phyloP scores from a whole-genome alignment of 2,113 vertebrate genomes.

The Pelvicachromis taeniatus region DNA sequence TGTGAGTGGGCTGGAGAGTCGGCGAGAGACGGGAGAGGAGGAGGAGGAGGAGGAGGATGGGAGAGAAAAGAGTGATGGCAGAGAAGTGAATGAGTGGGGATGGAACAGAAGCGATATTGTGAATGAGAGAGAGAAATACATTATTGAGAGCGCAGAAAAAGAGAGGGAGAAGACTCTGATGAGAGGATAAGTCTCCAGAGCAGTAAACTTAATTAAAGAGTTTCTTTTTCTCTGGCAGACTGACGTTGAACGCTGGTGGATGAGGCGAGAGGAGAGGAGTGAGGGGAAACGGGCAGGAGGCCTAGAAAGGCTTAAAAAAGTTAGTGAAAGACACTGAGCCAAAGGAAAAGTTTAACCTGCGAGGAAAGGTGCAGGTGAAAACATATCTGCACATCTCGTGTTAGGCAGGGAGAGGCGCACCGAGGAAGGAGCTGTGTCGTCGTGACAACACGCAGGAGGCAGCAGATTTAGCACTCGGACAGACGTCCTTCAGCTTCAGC shows the following conservation, averaged over 20 bases:
- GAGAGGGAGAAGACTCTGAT: not conserved
- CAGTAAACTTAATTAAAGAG: constrained; percentile 66
- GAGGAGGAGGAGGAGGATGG: not conserved
- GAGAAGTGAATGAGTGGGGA: not conserved
- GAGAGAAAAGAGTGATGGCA: not conserved
- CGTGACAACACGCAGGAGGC: too few relatives aligned
- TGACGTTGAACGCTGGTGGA: not conserved
- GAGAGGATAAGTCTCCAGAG: constrained; percentile 49
- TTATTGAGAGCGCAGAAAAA: not conserved
- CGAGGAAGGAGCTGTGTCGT: not conserved
- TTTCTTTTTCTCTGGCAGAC: constrained; percentile 8
- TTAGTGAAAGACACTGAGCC: not conserved
- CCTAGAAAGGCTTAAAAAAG: constrained; percentile 9
- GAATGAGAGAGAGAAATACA: not conserved
- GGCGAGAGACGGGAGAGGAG: not conserved
- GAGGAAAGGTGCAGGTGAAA: not conserved
- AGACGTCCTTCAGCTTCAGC: not conserved
- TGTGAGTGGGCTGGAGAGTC: constrained; percentile 14
- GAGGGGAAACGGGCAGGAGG: constrained; percentile 17
- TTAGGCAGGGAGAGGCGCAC: not conserved
- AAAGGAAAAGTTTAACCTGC: not conserved
- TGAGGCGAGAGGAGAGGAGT: not conserved
- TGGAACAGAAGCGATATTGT: not conserved
- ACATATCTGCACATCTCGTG: not conserved
- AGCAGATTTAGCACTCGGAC: too few relatives aligned